Evolutionary conservation across 2,888 invertebrate genomes (phyloP).

Genomic region (Nasonovia ribisnigri): DNA sequence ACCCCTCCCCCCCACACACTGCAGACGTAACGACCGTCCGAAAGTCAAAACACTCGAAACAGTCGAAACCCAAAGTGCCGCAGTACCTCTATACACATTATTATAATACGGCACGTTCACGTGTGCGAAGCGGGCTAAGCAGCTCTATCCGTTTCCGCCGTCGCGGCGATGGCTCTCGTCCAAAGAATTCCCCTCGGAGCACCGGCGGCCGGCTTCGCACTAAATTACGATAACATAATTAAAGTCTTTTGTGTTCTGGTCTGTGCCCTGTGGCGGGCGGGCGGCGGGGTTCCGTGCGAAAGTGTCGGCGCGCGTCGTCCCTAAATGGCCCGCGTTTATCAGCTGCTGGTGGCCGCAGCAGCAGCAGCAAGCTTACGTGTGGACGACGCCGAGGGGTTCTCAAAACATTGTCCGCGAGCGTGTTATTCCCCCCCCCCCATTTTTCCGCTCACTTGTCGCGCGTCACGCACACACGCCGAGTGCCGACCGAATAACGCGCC

Average conservation of each 20-base stretch:
- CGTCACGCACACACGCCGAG: background rate
- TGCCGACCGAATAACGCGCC: background rate
- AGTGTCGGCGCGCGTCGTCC: conserved; percentile 52
- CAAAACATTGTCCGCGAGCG: background rate
- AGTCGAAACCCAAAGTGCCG: conserved; percentile 11
- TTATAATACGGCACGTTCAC: background rate
- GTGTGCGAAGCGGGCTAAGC: background rate
- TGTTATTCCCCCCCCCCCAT: background rate
- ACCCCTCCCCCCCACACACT: background rate
- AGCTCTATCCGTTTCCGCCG: background rate
- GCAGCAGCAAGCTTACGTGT: background rate
- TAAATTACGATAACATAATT: conserved; percentile 50
- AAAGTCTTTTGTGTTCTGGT: conserved; percentile 54
- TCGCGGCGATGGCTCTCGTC: conserved; percentile 45
- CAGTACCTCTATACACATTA: background rate
- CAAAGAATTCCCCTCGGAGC: conserved; percentile 42
- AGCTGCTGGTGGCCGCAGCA: conserved; percentile 15
- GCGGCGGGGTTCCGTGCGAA: conserved; percentile 14
- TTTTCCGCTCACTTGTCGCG: conserved; percentile 24
- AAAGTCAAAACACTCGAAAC: no score
- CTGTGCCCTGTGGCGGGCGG: background rate
- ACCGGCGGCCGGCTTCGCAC: background rate
- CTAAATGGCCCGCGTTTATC: conserved; percentile 54
- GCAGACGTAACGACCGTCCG: background rate
- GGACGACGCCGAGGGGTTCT: conserved; percentile 40